phyloP scores from a whole-genome alignment of 2,113 vertebrate genomes.

The Gila orcuttii region DNA sequence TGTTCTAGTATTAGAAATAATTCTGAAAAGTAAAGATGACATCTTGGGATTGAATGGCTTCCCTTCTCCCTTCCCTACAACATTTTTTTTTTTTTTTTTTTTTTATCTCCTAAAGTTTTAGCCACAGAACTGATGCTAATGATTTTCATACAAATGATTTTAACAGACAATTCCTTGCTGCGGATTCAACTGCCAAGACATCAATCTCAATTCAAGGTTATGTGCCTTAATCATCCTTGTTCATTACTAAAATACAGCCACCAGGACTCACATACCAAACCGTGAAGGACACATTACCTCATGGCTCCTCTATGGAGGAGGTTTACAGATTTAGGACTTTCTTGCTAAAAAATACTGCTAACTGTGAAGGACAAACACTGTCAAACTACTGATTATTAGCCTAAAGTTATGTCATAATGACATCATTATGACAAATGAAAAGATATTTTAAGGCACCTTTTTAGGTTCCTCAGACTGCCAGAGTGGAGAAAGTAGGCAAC shows the following conservation, averaged over 20 bases:
- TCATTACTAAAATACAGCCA: conserved; percentile 24
- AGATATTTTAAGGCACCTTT: not conserved
- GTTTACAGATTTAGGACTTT: conserved; percentile 4
- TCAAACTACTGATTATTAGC: not conserved
- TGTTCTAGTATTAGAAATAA: conserved; percentile 59
- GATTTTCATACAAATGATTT: conserved; percentile 44
- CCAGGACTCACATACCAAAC: not conserved
- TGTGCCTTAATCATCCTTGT: conserved; percentile 21
- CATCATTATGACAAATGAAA: not conserved
- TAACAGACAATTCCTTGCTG: conserved; percentile 17
- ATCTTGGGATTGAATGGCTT: conserved; percentile 60
- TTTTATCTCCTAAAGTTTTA: not conserved
- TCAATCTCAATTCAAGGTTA: conserved; percentile 1
- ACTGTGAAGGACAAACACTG: conserved; percentile 9
- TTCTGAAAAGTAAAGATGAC: conserved; percentile 58
- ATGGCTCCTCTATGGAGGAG: not conserved
- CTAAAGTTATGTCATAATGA: not conserved
- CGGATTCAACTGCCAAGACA: conserved; percentile 11
- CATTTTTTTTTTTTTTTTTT: no score
- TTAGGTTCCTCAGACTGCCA: not conserved
- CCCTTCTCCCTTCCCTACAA: no score
- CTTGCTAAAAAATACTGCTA: not conserved
- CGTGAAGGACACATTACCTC: conserved; percentile 27
- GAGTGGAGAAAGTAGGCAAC: not conserved
- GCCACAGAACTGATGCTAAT: conserved; percentile 45